Percentiles rank a stretch among this genome's conserved stretches.
These are phyloP conservation scores for Latrodectus hesperus DNA, from an alignment of 2,888 invertebrate species.

Conservation along the genomic window DNA sequence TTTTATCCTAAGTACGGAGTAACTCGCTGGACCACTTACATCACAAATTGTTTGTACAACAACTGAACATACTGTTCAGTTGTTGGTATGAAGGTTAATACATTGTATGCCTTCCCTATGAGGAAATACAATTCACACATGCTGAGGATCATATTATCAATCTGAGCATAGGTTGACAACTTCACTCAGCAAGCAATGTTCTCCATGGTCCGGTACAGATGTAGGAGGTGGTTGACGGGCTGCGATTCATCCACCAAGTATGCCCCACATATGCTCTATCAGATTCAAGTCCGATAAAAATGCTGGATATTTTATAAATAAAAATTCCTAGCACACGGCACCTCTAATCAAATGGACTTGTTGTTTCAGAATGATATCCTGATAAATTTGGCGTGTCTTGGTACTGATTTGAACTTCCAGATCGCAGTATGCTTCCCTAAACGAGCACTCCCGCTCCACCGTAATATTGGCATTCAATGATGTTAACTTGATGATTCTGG, in stretches of 20 bases:
- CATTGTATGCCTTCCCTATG: neutral
- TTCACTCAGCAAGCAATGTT: slow-evolving; percentile 9
- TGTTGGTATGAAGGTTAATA: neutral
- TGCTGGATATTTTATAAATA: neutral
- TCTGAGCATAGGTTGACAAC: slow-evolving; percentile 16
- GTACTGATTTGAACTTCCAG: neutral
- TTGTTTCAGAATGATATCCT: neutral
- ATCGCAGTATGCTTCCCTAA: neutral
- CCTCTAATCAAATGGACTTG: neutral
- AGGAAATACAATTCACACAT: neutral
- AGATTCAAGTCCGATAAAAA: neutral
- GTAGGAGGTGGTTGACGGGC: slow-evolving; percentile 18
- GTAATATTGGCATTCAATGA: too few relatives aligned
- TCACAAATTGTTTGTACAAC: too few relatives aligned
- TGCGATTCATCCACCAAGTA: slow-evolving; percentile 9
- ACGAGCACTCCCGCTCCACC: too few relatives aligned
- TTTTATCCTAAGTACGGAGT: too few relatives aligned
- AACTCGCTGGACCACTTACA: too few relatives aligned
- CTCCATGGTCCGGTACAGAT: slow-evolving; percentile 9
- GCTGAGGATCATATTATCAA: slow-evolving; percentile 17
- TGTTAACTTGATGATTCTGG: too few relatives aligned
- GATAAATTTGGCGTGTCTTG: neutral
- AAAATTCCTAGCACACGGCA: neutral
- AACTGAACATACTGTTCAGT: neutral
- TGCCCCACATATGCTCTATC: slow-evolving; percentile 16